Evolutionary conservation across 2,797 vertebrate genomes (phyloP).

Genomic region (Schizothorax lantsangensis): DNA sequence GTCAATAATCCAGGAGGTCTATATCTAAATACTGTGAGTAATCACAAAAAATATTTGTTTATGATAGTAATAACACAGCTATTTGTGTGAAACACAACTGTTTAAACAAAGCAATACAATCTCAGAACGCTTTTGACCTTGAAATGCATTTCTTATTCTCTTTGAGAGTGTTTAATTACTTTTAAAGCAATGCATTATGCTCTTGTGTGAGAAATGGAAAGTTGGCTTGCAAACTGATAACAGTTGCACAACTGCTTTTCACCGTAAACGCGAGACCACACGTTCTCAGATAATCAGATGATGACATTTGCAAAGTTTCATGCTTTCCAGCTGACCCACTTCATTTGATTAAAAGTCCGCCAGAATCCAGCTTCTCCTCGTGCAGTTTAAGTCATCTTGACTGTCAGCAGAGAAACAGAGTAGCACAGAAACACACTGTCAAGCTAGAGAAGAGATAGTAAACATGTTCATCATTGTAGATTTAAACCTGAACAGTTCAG

Average conservation of each 20-base stretch:
- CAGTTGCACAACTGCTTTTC: conserved; percentile 18
- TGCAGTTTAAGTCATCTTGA: conserved; percentile 10
- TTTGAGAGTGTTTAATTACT: background rate
- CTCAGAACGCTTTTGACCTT: background rate
- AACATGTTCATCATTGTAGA: background rate
- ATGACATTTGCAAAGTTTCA: conserved; percentile 23
- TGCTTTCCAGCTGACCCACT: conserved; percentile 16
- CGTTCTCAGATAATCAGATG: conserved; percentile 10
- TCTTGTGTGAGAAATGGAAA: conserved; percentile 21
- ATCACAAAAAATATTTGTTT: background rate
- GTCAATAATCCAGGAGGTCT: background rate
- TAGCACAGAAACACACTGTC: background rate
- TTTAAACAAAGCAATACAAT: conserved; percentile 26
- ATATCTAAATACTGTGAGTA: no score
- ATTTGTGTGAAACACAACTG: conserved; percentile 32
- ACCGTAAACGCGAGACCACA: background rate
- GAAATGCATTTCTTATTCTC: conserved; percentile 5
- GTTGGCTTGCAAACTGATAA: conserved; percentile 20
- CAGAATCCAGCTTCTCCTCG: conserved; percentile 17
- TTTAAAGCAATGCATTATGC: background rate
- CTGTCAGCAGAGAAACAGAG: conserved; percentile 1
- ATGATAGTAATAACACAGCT: background rate
- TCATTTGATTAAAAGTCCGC: background rate
- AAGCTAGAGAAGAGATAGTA: background rate
- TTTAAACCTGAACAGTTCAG: background rate